Evolutionary conservation across 2,797 vertebrate species (phyloP).

Genomic region (Carcharodon carcharias): DNA sequence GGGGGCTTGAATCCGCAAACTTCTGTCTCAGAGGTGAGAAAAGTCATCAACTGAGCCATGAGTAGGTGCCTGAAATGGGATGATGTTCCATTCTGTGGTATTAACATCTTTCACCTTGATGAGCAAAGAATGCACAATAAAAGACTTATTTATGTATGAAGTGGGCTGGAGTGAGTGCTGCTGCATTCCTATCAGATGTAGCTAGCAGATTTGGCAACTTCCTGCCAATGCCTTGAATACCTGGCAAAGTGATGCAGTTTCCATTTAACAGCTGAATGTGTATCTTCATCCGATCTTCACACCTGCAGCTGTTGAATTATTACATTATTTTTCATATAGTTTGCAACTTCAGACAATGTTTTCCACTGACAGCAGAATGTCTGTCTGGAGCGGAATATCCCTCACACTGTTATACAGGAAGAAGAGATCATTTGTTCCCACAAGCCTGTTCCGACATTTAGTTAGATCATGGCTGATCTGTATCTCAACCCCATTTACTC

Average conservation of each 20-base stretch:
- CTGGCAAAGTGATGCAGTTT: constrained; percentile 1
- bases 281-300: constrained; percentile 26
- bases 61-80: not conserved
- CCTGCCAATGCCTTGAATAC: constrained; percentile 16
- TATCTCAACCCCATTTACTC: not conserved
- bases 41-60: not conserved
- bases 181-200: constrained; percentile 7
- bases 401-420: not conserved
- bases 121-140: not conserved
- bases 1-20: not conserved
- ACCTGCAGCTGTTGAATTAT: constrained; percentile 17
- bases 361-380: not conserved
- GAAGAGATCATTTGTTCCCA: not conserved
- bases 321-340: constrained; percentile 18
- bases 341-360: constrained; percentile 25
- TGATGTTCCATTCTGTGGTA: not conserved
- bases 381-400: not conserved
- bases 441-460: not conserved
- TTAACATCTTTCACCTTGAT: not conserved
- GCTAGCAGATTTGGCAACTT: constrained; percentile 17
- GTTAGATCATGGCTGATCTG: not conserved
- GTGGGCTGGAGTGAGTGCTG: not conserved
- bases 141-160: not conserved
- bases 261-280: constrained; percentile 22
- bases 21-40: not conserved